Evolutionary conservation across 2,888 invertebrate species (phyloP), one percentile per base, ranked within the genome.

Genomic region (Acanthosoma haemorrhoidale): DNA sequence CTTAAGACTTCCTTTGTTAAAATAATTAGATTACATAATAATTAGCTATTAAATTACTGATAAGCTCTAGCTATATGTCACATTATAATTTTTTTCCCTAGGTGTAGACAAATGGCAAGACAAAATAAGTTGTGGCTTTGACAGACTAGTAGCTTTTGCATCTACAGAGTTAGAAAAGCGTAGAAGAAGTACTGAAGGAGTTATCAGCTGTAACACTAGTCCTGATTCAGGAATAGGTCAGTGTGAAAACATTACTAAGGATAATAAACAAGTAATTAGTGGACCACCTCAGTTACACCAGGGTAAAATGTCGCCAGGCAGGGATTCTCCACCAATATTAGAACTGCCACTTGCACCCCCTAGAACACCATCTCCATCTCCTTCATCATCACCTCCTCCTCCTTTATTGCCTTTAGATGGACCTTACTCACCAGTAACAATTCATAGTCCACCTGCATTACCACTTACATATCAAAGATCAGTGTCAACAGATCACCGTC

Each of bases 41-140:
- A n/a, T n/a, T n/a, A n/a, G n/a, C n/a, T n/a, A n/a, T n/a, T n/a
- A n/a, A n/a, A n/a, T n/a, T n/a, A n/a, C n/a, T n/a, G n/a, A n/a
- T n/a, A n/a, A n/a, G n/a, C n/a, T n/a, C n/a, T n/a, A n/a, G n/a
- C n/a, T n/a, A n/a, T n/a, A n/a, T n/a, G n/a, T n/a, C n/a, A n/a
- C n/a, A n/a, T n/a, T n/a, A n/a, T n/a, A n/a, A n/a, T n/a, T n/a
- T n/a, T n/a, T n/a, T n/a, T n/a, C n/a, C n/a, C 13, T 68, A 75
- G 88, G 75, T 89, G 90, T 79, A 90, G 87, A 90, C 76, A 91
- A 92, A 80, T 95, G 94, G 94, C 93, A 94, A 80, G 92, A 94
- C 80, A 89, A 93, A 76, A 92, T 95, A 77, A 92, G 91, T 79
- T 93, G 91, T 76, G 93, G 94, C 68, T 96, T 96, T 83, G 96